Conservation (phyloP, 2,113 vertebrate genomes). For the Dromiciops gliroides region DNA sequence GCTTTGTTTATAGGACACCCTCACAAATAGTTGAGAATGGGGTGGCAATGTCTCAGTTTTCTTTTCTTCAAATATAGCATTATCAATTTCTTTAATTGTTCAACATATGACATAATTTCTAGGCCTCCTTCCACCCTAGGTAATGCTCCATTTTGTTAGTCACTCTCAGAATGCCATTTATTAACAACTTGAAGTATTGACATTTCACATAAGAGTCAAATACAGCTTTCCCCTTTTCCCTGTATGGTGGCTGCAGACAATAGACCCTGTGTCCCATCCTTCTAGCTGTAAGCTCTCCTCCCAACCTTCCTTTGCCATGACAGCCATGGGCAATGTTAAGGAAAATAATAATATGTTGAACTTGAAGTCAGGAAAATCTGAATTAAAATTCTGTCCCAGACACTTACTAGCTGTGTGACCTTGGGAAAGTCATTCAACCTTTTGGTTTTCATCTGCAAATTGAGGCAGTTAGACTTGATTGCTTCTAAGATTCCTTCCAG, state of each 20-base stretch:
- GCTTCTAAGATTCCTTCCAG: not conserved
- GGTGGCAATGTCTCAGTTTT: not conserved
- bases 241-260: not conserved
- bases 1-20: not conserved
- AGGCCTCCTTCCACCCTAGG: not conserved
- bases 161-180: not conserved
- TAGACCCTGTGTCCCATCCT: not conserved
- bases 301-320: not conserved
- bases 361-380: not conserved
- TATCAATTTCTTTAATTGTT: not conserved
- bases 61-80: not conserved
- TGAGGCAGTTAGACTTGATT: too few species aligned
- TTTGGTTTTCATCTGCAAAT: not conserved
- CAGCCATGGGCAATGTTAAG: not conserved
- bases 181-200: not conserved
- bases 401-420: not conserved
- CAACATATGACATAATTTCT: not conserved
- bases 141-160: not conserved
- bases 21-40: not conserved
- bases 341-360: not conserved
- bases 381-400: not conserved
- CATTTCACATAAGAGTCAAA: not conserved
- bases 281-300: not conserved
- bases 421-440: not conserved
- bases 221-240: not conserved